Conservation (phyloP, 1,140 invertebrate species). For the Hylyphantes graminicola region DNA sequence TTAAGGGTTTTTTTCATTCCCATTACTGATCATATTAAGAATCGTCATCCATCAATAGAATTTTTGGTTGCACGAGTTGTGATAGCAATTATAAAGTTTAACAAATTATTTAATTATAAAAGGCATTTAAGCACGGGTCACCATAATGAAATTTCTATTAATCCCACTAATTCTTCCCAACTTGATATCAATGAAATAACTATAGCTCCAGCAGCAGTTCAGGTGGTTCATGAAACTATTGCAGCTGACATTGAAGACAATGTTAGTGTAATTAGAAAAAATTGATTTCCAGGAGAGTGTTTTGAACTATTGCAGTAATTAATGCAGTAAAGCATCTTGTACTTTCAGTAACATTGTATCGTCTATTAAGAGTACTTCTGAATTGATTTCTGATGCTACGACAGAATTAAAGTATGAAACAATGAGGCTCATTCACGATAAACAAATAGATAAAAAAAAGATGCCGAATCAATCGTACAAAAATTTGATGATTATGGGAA, state of each 20-base stretch:
- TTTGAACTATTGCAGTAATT: background rate
- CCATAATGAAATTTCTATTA: background rate
- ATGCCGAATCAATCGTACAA: background rate
- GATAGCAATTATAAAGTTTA: slow-evolving; percentile 12
- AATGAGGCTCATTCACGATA: background rate
- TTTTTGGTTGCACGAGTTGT: background rate
- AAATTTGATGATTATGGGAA: slow-evolving; percentile 9
- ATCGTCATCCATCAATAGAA: background rate
- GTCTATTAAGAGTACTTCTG: slow-evolving; percentile 2
- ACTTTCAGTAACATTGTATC: slow-evolving; percentile 2
- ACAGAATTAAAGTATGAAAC: slow-evolving; percentile 3
- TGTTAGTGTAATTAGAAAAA: too few relatives aligned
- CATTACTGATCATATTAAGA: background rate
- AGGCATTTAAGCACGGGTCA: background rate
- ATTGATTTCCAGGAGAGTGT: background rate
- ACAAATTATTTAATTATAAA: slow-evolving; percentile 20
- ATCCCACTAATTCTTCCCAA: background rate
- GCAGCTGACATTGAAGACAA: background rate
- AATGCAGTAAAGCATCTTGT: slow-evolving; percentile 1
- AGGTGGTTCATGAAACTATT: background rate
- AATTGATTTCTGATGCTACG: background rate
- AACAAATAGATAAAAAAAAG: background rate
- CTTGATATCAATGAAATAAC: background rate
- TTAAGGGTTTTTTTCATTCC: background rate
- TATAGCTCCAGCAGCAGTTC: background rate